Base-by-base conservation (phyloP, 2,888 invertebrate species). In the Elmis aenea region DNA sequence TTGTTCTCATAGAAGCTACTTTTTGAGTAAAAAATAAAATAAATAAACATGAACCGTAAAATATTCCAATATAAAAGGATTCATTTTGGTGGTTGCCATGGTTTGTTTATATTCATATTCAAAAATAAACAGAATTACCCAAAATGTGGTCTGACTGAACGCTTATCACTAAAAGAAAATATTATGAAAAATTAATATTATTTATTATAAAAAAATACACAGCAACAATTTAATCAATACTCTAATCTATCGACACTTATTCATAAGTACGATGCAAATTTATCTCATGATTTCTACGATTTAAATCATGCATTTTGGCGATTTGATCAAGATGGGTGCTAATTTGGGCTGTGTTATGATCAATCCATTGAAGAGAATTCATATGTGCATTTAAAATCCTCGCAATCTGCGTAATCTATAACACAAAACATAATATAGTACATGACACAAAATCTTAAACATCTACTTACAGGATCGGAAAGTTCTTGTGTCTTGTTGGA, bases 351-450 rank as follows among this genome's bases (percentile, higher is more conserved):
- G 90, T 84, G 34, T 87, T 86, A 46, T 84, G 81, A 61, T 95
- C 94, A 23, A 96, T 81, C 93, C 93, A 95, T 54, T 94, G 91
- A 60, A 96, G 74, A 0, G 93, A 92, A 26, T 91, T 92, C 85
- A 94, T 94, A 62, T 96, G 96, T 0, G 94, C 92, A 69, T 94
- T 95, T 2, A 96, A 71, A 46, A 96, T 94, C 49, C 89, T 86
- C 1, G 91, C 86, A 50, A 96, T 89, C 71, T 94, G 93, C 5
- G 87, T 84, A 27, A 94, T 84, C 84, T 86, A 72, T 22, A 73
- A 75, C 42, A 47, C 33, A 52, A 54, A 51, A 33, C 33, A 33
- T 31, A 12, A 26, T 13, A 16, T n/a, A 12, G 5, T 13, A 26
- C 5, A 12, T 21, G 1, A 11, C 4, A 22, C 35, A 10, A 16